Evolutionary conservation across 2,113 vertebrate genomes (phyloP), one percentile per base, ranked within the genome.

Genomic region (Hypanus sabinus): DNA sequence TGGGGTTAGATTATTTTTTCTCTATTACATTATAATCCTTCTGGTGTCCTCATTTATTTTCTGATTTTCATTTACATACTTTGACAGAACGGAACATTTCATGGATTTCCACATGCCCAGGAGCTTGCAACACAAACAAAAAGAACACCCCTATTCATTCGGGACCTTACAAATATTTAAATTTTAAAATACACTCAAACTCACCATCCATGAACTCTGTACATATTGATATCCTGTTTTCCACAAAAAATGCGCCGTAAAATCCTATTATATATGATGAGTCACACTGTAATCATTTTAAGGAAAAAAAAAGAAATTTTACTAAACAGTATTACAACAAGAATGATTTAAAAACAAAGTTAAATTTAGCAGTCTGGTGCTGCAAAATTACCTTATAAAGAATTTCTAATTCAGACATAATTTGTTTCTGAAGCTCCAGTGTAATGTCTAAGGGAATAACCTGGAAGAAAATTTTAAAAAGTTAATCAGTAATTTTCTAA

Each of bases 121-220:
- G 10, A 79, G n/a, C n/a, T 79, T 79, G 33, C 76, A 87, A 60
- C 57, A 60, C 55, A 79, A 36, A 11, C 12, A 38, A 10, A 60
- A 88, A 88, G 24, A 85, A 57, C 3, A 88, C 57, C 60, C 27
- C 3, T 8, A 55, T 88, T n/a, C 62, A 68, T 68, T 90, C 3
- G 38, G 16, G 6, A 30, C 8, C 60, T 20, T 88, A 62, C 16
- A 68, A 90, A 90, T 20, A 87, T 62, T 62, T 65, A 12, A 27
- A 93, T 20, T 73, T 30, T 46, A 73, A 93, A 93, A 73, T 93
- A 93, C 70, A 9, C 12, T 30, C 20, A 95, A 94, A 98, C 99
- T 99, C 96, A 99, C 99, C 99, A 94, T 99, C 99, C 99, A 99
- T 99, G 95, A 99, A 99, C 96, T 99, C 99, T 94, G 99, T 99